Conservation (phyloP, 1,140 invertebrate species). For the Pissodes strobi region DNA sequence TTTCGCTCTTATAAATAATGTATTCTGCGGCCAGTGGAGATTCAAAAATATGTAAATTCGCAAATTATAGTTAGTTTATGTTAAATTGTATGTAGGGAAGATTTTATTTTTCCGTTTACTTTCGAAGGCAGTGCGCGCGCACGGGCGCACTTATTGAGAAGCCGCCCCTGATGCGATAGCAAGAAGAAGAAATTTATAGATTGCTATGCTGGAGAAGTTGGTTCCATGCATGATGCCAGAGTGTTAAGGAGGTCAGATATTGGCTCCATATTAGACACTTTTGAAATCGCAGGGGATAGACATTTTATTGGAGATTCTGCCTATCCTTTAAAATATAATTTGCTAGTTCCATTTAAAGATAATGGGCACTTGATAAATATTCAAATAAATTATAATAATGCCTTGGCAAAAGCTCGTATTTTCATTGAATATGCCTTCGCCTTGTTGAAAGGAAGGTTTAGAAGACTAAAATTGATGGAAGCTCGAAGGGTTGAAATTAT, state of each 20-base stretch:
- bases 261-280: background rate
- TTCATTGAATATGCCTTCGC: constrained; percentile 2
- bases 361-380: constrained; percentile 5
- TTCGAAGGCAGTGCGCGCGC: no score
- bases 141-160: no score
- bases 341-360: no score
- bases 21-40: no score
- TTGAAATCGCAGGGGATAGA: background rate
- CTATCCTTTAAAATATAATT: constrained; percentile 1
- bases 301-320: constrained; percentile 12
- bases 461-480: constrained; percentile 15
- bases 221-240: constrained; percentile 2
- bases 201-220: constrained; percentile 9
- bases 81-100: no score
- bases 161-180: no score
- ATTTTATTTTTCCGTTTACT: no score
- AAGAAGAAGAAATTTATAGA: background rate
- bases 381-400: constrained; percentile 7
- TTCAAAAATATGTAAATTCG: no score
- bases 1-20: no score
- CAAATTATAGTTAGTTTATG: no score
- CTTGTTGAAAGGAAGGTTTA: no score
- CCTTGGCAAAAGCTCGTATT: background rate
- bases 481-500: background rate
- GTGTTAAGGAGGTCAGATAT: background rate